phyloP scores from a whole-genome alignment of 1,140 invertebrate species.

The Ceratina japonica region DNA sequence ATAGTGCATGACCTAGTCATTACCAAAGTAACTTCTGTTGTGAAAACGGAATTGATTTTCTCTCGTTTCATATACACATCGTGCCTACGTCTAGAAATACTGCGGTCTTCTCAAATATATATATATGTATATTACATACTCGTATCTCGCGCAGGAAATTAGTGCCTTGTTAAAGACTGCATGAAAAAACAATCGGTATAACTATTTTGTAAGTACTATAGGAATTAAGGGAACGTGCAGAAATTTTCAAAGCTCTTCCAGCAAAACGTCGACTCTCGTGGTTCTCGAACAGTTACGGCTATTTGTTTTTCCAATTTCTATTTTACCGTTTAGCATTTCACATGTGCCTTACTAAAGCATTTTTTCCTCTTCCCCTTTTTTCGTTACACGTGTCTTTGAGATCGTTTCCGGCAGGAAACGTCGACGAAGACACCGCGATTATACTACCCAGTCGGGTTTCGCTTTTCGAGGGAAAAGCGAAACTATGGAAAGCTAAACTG shows the following conservation, averaged over 20 bases:
- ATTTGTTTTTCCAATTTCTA: constrained; percentile 3
- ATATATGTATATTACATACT: not conserved
- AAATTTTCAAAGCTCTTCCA: constrained; percentile 11
- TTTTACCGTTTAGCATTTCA: constrained; percentile 16
- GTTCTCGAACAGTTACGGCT: not conserved
- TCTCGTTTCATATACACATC: constrained; percentile 37
- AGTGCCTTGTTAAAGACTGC: constrained; percentile 47
- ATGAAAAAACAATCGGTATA: constrained; percentile 33
- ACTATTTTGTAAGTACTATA: constrained; percentile 14
- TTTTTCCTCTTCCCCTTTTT: not conserved
- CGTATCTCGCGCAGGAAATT: not conserved
- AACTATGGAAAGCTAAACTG: not conserved
- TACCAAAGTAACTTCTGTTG: constrained; percentile 77
- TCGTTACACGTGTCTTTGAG: constrained; percentile 12
- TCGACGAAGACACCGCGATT: constrained; percentile 17
- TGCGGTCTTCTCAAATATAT: constrained; percentile 2
- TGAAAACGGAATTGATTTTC: constrained; percentile 57
- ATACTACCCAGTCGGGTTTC: constrained; percentile 5
- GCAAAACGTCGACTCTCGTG: not conserved
- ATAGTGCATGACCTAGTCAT: constrained; percentile 78
- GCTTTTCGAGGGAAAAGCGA: constrained; percentile 38
- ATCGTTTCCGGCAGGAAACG: constrained; percentile 37
- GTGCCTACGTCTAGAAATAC: constrained; percentile 35
- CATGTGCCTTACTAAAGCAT: constrained; percentile 24
- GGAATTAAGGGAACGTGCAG: constrained; percentile 26